Evolutionary conservation across 2,797 vertebrate species (phyloP), one percentile per base, ranked within the genome.

Genomic region (Oophaga sylvatica): DNA sequence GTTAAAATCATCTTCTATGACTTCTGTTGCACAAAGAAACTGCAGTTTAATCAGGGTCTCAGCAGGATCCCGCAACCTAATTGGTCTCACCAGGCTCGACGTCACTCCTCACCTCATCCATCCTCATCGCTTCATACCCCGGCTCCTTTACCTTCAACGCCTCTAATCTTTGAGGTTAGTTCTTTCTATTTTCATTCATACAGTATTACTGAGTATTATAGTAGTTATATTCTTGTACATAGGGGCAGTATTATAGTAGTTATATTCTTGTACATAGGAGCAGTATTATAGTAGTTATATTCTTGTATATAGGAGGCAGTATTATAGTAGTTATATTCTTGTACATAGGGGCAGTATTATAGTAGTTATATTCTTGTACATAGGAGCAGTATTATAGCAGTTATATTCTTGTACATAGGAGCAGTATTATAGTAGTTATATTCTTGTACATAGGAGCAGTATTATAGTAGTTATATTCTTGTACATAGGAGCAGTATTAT

Each of bases 41-140:
- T 82, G 80, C 70, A 29, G 20, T 87, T 81, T 81, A 86, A 86
- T 86, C 84, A 86, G 84, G 48, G 45, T 17, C 84, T 80, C 84
- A 79, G 84, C 76, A 22, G 85, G 85, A 41, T 45, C 56, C 77
- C 68, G 15, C 35, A 73, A 81, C 56, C 57, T 73, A 81, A 87
- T 73, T 73, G 85, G 63, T 87, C 85, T 87, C 73, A 56, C 53
- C 56, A 68, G 62, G 65, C 73, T 35, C 76, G 12, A 80, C 56
- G 71, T 65, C n/a, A 22, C 57, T 63, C 20, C 70, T 53, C 56
- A 57, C 17, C 65, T 20, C 79, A 87, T 81, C 68, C 77, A 75
- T 73, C 79, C 79, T 86, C n/a, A 70, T 86, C 29, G 53, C 63
- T 41, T 45, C 77, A 31, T 26, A 71, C 48, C 84, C 77, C 31